Evolutionary conservation across 2,113 vertebrate species (phyloP), one percentile per base, ranked within the genome.

Genomic region (Halcyon senegalensis): DNA sequence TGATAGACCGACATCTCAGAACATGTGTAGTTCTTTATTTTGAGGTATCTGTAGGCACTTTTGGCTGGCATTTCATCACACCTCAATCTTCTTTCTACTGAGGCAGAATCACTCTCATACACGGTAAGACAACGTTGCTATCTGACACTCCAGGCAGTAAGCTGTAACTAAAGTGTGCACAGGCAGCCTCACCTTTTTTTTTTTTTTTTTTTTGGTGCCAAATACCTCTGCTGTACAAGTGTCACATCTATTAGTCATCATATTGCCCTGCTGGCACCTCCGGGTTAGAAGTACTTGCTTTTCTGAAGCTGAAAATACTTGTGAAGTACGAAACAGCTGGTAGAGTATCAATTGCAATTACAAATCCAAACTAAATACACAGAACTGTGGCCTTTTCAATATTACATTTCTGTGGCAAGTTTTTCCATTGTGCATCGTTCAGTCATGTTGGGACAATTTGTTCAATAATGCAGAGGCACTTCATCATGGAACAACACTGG

Each of bases 391-490:
- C 48, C 15, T 55, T 94, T 60, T 43, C 33, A 23, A 9, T 21
- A 44, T 11, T n/a, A 44, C 60, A 25, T 58, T 85, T 90, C 55
- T 1, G 1, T 28, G 30, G 63, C 37, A 76, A 66, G 46, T 70
- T 86, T 72, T 84, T 64, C 48, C 55, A 33, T 43, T 1, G 16
- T 66, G 62, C 9, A 20, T 64, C 0, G 0, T 80, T 95, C 75
- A 66, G 78, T 83, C 46, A 31, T 18, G 50, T 92, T 90, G 79
- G 79, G 90, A 83, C 90, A 92, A 93, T 92, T 92, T 72, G 63
- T 62, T 94, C 66, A 96, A 92, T 93, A 93, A 90, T 74, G 35
- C 16, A 84, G 72, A 76, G 60, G 43, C 72, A 56, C 46, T 97
- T 86, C 63, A 92, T 90, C 85, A 68, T 7, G 27, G 68, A 92